Percentiles rank a stretch among this genome's conserved stretches.
Evolutionary conservation across 2,888 invertebrate genomes (phyloP).

Genomic region (Macaria liturata): DNA sequence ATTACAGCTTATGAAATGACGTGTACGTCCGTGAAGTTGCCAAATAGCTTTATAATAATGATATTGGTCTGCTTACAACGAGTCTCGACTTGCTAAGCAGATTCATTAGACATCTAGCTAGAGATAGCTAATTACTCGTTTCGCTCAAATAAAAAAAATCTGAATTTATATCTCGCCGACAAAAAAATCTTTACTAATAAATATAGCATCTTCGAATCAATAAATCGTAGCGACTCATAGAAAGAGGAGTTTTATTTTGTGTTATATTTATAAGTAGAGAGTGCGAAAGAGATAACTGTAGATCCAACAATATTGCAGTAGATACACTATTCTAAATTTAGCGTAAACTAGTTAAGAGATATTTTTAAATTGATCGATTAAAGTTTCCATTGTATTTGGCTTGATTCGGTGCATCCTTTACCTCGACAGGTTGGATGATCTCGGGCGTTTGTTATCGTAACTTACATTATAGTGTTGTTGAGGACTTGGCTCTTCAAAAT

Average conservation of each 20-base stretch:
- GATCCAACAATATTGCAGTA: slow-evolving; percentile 55
- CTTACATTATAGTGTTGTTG: neutral
- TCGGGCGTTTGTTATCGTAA: slow-evolving; percentile 51
- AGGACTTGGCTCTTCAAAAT: neutral
- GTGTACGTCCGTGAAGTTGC: slow-evolving; percentile 78
- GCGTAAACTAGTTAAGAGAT: slow-evolving; percentile 57
- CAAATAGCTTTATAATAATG: slow-evolving; percentile 66
- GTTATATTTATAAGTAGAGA: slow-evolving; percentile 63
- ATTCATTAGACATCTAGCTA: slow-evolving; percentile 45
- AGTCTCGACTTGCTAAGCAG: slow-evolving; percentile 43
- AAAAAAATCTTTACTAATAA: slow-evolving; percentile 59
- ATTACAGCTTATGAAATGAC: slow-evolving; percentile 59
- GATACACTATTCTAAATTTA: slow-evolving; percentile 65
- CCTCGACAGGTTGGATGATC: slow-evolving; percentile 46
- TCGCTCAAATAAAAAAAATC: slow-evolving; percentile 39
- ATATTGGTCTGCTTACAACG: slow-evolving; percentile 60
- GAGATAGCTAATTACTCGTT: slow-evolving; percentile 34
- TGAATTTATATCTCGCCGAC: slow-evolving; percentile 45
- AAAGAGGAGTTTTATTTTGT: slow-evolving; percentile 43
- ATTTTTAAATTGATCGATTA: slow-evolving; percentile 66
- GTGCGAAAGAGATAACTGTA: slow-evolving; percentile 43
- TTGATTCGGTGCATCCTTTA: slow-evolving; percentile 57
- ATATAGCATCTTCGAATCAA: slow-evolving; percentile 50
- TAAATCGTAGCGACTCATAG: slow-evolving; percentile 30
- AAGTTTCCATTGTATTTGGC: slow-evolving; percentile 57